phyloP scores from a whole-genome alignment of 2,113 vertebrate species.

The Anas platyrhynchos region DNA sequence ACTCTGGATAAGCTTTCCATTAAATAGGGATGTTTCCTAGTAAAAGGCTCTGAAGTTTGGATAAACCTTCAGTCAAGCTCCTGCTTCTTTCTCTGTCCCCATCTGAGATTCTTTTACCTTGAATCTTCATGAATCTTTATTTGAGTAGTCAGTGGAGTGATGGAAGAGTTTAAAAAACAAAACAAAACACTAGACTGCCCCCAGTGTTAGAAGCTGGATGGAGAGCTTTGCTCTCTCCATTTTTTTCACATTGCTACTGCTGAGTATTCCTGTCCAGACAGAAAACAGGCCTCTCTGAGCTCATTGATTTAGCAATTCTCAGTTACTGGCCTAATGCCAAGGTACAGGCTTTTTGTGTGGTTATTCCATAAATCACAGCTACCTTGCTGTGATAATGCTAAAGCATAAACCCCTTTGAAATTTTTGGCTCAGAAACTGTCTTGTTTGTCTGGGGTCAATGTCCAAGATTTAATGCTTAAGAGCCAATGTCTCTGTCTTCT shows the following conservation, averaged over 20 bases:
- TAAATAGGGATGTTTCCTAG: background rate
- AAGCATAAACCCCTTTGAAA: background rate
- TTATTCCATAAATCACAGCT: background rate
- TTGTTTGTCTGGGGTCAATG: background rate
- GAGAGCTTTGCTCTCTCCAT: background rate
- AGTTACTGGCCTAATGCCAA: background rate
- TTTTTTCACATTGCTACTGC: background rate
- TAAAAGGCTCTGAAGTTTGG: background rate
- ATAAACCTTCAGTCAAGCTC: background rate
- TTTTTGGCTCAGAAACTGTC: background rate
- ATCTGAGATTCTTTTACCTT: background rate
- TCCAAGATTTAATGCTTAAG: background rate
- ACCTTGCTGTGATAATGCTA: background rate
- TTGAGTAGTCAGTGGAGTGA: background rate
- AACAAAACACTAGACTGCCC: background rate
- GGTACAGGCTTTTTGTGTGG: background rate
- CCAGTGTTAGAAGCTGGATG: background rate
- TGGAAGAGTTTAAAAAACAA: rapidly evolving
- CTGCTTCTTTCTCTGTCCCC: background rate
- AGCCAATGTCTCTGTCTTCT: background rate
- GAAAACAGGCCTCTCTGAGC: background rate
- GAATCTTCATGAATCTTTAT: background rate
- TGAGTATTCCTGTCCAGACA: background rate
- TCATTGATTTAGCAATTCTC: background rate
- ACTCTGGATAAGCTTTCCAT: background rate